Evolutionary conservation across 1,140 invertebrate genomes (phyloP).

Genomic region (Bactericera cockerelli): DNA sequence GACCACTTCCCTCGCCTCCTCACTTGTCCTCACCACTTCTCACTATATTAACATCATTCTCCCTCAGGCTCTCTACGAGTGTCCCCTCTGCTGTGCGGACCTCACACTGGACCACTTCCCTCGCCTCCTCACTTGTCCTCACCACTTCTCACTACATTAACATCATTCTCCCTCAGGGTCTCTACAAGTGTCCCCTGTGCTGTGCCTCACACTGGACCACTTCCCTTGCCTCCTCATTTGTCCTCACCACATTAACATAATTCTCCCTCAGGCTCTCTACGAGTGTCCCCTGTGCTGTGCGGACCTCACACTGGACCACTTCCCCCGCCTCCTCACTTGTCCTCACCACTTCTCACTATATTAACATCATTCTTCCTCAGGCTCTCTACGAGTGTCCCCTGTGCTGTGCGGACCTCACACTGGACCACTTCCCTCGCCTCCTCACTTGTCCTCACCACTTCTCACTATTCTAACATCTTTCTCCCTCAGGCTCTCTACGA

Average conservation of each 20-base stretch:
- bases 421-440: no score
- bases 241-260: slow-evolving; percentile 50
- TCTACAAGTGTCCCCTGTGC: slow-evolving; percentile 60
- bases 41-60: no score
- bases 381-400: no score
- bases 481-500: no score
- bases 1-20: no score
- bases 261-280: no score
- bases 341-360: slow-evolving; percentile 59
- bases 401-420: no score
- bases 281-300: slow-evolving; percentile 63
- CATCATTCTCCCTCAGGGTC: slow-evolving; percentile 61
- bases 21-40: no score
- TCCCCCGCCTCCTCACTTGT: slow-evolving; percentile 53
- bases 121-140: slow-evolving; percentile 49
- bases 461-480: no score
- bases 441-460: no score
- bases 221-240: slow-evolving; percentile 56
- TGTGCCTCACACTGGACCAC: slow-evolving; percentile 42
- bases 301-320: slow-evolving; percentile 46
- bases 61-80: slow-evolving; percentile 35
- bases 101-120: slow-evolving; percentile 49
- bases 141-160: slow-evolving; percentile 62
- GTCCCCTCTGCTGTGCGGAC: slow-evolving; percentile 56
- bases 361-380: no score